Base-by-base conservation (phyloP, 1,140 invertebrate species). In the Brachionus rubens region DNA sequence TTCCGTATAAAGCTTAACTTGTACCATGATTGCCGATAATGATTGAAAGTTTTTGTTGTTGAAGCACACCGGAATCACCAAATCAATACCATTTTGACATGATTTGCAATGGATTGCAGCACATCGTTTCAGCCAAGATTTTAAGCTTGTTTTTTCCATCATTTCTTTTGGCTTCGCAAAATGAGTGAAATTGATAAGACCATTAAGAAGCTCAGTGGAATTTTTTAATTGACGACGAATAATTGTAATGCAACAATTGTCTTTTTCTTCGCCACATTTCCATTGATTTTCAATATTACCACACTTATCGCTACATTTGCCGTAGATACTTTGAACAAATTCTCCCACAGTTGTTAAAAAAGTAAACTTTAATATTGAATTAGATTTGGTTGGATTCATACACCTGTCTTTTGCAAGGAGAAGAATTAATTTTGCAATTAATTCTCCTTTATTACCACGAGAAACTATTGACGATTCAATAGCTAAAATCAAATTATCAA, bases 351-450 rank as follows among this genome's bases (percentile, higher is more conserved):
- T 21, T 16, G 24, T 59, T 59, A 19, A 59, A 16, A 36, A 33
- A 59, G n/a, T 59, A 16, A 36, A 59, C 26, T n/a, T 10, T 14
- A 1, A 33, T 16, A 14, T 59, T 12, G 12, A 12, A 36, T 12
- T 7, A 14, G 9, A 21, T 36, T 36, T 12, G 19, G 26, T 12
- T 24, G 24, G 5, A 33, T n/a, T 33, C 12, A 54, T 2, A 21
- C 3, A 24, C 24, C 26, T 54, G 24, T 54, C 50, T 12, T 16
- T 59, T 12, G 30, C 28, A 16, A 14, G 12, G 6, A 59, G 14
- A n/a, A 59, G n/a, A 36, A 59, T 59, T 59, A 59, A 59, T 59
- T 59, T 59, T 10, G 54, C 54, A 36, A 59, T 59, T 12, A 36
- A 33, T 36, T 59, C 54, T 16, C 54, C 54, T 59, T 59, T 59